Evolutionary conservation across 1,140 invertebrate genomes (phyloP), one percentile per base, ranked within the genome.

Genomic region (Pseudomyrmex gracilis): DNA sequence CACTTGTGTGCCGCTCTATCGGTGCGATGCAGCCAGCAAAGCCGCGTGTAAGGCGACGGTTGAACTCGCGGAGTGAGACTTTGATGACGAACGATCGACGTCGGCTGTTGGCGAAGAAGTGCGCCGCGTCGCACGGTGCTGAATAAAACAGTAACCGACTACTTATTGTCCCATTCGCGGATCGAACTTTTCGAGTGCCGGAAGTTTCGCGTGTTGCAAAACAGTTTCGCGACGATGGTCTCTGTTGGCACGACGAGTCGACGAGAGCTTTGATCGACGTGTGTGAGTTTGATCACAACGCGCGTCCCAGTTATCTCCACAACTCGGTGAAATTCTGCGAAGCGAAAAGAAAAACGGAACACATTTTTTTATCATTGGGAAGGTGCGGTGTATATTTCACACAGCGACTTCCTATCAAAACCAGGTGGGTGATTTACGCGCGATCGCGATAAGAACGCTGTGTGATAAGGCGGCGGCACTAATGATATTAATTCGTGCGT

Each of bases 391-490:
- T n/a, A n/a, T 68, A 47, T 78, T 86, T 88, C 60, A 47, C 60
- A 47, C 73, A 70, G 70, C 85, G 63, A 86, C 63, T 82, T 20
- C 82, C 51, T 86, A 84, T 84, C 64, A 89, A 34, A 34, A 89
- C 87, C 87, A 89, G 87, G 87, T 89, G 55, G 12, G 86, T 77
- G 22, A 82, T 73, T 74, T 58, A 80, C n/a, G n/a, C 51, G 43
- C 20, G 34, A 53, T 34, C 20, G 74, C 10, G 76, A 78, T 70
- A 70, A 80, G 66, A 13, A 66, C n/a, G 13, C 20, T 15, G 22
- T 15, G 22, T 15, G 61, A 83, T 78, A 83, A 77, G 43, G 24
- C 4, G 4, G 24, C 53, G 66, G 7, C n/a, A 55, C 43, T 70
- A 80, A 80, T 70, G 53, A 49, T 58, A 68, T 80, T 58, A 80